Conservation (phyloP, 2,797 vertebrate species). For the Scyliorhinus canicula region DNA sequence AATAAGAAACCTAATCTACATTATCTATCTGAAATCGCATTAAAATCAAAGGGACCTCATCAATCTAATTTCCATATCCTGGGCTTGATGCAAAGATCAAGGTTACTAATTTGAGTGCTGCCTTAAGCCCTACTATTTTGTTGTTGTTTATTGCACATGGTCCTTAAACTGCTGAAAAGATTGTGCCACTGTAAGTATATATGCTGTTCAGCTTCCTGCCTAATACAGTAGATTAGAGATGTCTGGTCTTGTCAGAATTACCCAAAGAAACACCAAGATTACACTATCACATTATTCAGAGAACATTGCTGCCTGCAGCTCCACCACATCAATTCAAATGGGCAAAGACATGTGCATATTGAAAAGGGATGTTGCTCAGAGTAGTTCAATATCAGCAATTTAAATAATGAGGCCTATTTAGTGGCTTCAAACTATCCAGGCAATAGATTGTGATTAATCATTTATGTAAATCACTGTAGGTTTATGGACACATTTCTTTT, state of each 20-base stretch:
- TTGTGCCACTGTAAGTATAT: background rate
- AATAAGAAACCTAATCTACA: background rate
- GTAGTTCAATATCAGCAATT: background rate
- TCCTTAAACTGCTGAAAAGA: background rate
- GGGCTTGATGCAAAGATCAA: conserved; percentile 6
- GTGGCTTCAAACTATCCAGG: background rate
- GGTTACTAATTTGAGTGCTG: background rate
- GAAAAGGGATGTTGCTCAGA: background rate
- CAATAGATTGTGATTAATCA: background rate
- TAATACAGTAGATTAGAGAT: background rate
- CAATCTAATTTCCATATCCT: background rate
- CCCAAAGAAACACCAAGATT: background rate
- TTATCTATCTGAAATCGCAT: background rate
- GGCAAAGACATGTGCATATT: background rate
- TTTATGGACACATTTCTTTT: background rate
- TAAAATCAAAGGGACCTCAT: background rate
- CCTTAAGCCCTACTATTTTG: background rate
- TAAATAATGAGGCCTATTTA: background rate
- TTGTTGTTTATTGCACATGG: background rate
- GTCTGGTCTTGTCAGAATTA: background rate
- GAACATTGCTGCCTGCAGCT: background rate
- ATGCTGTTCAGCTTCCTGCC: background rate
- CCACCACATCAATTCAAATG: background rate
- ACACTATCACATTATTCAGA: background rate
- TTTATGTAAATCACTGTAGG: background rate